A percentile compares a stretch with the other conserved stretches of the same genome.
phyloP scores from a whole-genome alignment of 2,113 vertebrate species.

The Rhynchomys soricoides region DNA sequence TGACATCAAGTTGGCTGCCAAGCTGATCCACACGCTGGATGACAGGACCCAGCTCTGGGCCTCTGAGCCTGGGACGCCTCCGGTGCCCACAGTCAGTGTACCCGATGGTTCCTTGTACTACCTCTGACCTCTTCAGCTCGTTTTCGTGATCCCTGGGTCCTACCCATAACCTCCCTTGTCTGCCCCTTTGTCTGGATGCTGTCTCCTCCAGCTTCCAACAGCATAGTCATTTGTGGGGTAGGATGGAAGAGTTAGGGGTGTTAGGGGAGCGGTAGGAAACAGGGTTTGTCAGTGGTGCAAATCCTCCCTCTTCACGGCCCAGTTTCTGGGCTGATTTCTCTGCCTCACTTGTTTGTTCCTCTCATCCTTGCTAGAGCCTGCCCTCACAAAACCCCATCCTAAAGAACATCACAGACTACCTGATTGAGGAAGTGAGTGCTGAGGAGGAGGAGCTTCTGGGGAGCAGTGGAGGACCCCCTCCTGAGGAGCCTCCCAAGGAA shows the following conservation, averaged over 20 bases:
- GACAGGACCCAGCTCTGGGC: slow-evolving; percentile 93
- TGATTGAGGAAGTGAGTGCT: slow-evolving; percentile 96
- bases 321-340: neutral
- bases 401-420: slow-evolving; percentile 96
- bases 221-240: neutral
- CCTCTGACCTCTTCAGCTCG: neutral
- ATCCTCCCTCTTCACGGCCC: neutral
- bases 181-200: neutral
- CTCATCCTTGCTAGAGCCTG: slow-evolving; percentile 79
- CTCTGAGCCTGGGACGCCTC: slow-evolving; percentile 82
- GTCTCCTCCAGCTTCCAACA: neutral
- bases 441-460: slow-evolving; percentile 96
- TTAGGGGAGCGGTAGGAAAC: neutral
- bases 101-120: neutral
- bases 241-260: neutral
- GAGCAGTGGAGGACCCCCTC: slow-evolving; percentile 86
- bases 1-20: slow-evolving; percentile 94
- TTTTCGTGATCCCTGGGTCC: neutral
- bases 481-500: slow-evolving; percentile 91
- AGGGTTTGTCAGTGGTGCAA: neutral
- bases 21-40: slow-evolving; percentile 93
- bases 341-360: neutral
- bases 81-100: slow-evolving; percentile 66
- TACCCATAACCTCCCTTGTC: too few species aligned
- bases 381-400: slow-evolving; percentile 94